These are phyloP conservation scores for Drosophila rhopaloa DNA, from an alignment of 1,140 invertebrate genomes.

Conservation along the genomic window DNA sequence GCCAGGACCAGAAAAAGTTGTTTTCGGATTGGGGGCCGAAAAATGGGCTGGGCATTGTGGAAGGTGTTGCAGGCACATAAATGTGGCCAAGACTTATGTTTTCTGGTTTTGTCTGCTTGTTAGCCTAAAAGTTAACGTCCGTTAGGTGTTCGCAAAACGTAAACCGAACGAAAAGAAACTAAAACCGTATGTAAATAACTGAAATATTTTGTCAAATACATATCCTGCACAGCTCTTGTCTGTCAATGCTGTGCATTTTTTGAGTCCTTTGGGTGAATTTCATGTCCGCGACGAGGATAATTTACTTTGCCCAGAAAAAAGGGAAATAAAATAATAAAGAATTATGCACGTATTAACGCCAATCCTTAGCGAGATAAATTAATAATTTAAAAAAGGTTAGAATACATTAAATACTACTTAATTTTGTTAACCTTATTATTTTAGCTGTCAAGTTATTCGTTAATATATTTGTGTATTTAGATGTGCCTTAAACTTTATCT, in stretches of 20 bases:
- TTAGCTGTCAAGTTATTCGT: no score
- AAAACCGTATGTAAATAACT: conserved; percentile 61
- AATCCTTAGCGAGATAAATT: no score
- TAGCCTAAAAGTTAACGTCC: conserved; percentile 73
- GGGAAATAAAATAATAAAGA: no score
- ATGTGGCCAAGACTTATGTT: conserved; percentile 81
- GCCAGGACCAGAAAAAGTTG: conserved; percentile 21
- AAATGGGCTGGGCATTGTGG: conserved; percentile 18
- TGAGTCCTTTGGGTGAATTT: neutral
- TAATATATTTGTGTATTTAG: no score
- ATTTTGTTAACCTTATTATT: no score
- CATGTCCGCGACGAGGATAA: neutral
- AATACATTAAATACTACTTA: no score
- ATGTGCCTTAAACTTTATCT: no score
- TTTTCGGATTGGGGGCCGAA: neutral
- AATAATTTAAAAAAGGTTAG: no score
- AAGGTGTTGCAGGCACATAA: conserved; percentile 70
- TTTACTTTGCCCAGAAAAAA: no score
- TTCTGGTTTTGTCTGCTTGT: conserved; percentile 76
- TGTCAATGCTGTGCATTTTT: conserved; percentile 25
- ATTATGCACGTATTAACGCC: no score
- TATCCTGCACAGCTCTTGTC: conserved; percentile 6
- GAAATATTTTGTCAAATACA: conserved; percentile 77
- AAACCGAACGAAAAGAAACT: conserved; percentile 13
- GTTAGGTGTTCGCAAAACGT: conserved; percentile 35